These are phyloP conservation scores for Pseudomugil tenellus DNA, from an alignment of 2,797 vertebrate genomes.

Conservation along the genomic window DNA sequence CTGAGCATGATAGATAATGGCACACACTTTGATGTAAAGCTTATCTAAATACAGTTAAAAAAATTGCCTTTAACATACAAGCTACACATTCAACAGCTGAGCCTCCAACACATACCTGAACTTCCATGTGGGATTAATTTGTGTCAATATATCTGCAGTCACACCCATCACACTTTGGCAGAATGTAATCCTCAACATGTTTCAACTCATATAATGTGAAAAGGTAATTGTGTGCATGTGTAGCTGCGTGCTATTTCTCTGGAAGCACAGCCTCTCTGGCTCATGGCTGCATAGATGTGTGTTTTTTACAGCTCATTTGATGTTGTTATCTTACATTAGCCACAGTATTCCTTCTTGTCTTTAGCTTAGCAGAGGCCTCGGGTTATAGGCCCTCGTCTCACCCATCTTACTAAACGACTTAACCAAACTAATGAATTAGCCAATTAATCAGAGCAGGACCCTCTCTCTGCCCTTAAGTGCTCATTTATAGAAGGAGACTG, in stretches of 20 bases:
- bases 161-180: conserved; percentile 30
- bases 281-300: conserved; percentile 50
- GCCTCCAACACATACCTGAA: conserved; percentile 71
- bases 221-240: conserved; percentile 32
- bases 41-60: conserved; percentile 70
- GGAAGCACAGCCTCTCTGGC: conserved; percentile 45
- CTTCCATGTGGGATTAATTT: conserved; percentile 67
- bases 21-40: conserved; percentile 71
- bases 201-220: conserved; percentile 39
- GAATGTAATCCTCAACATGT: conserved; percentile 33
- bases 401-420: conserved; percentile 79
- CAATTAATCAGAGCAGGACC: conserved; percentile 86
- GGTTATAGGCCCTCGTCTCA: conserved; percentile 75
- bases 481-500: conserved; percentile 81
- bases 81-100: conserved; percentile 61
- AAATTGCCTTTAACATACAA: conserved; percentile 68
- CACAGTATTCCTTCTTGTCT: conserved; percentile 68
- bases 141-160: conserved; percentile 57
- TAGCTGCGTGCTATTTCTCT: conserved; percentile 43
- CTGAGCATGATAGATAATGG: conserved; percentile 72
- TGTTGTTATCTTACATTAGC: conserved; percentile 78
- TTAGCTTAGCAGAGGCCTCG: conserved; percentile 64
- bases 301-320: conserved; percentile 76
- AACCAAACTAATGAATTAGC: conserved; percentile 86
- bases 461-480: conserved; percentile 83